These are phyloP conservation scores for Psilopsiagon aurifrons DNA, from an alignment of 2,113 vertebrate species.

Conservation along the genomic window DNA sequence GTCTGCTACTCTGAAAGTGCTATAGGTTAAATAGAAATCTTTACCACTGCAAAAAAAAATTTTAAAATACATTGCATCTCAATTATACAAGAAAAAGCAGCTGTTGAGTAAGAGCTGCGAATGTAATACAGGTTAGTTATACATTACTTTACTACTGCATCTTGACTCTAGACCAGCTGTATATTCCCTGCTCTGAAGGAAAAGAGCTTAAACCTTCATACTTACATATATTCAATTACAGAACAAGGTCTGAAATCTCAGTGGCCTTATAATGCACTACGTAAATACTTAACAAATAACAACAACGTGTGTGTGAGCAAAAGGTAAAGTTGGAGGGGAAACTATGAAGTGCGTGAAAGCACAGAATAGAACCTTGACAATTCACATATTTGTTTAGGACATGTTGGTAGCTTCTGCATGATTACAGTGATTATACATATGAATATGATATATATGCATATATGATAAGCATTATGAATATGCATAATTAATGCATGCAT, in stretches of 20 bases:
- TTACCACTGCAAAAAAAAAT: background rate
- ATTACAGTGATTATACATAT: background rate
- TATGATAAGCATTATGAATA: background rate
- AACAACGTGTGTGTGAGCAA: background rate
- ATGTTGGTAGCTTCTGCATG: background rate
- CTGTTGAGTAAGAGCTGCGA: background rate
- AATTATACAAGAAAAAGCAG: background rate
- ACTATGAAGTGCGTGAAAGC: background rate
- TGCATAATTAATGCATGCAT: background rate
- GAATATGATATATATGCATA: too few species aligned
- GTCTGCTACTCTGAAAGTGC: background rate
- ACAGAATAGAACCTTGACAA: background rate
- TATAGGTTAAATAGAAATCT: conserved; percentile 21
- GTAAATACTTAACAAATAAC: background rate
- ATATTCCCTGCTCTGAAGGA: background rate
- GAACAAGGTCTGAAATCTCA: background rate
- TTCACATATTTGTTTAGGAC: background rate
- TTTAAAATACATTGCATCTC: background rate
- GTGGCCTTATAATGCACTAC: background rate
- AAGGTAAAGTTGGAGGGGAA: background rate
- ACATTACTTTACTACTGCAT: background rate
- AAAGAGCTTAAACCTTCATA: background rate
- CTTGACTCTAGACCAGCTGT: background rate
- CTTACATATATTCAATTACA: background rate
- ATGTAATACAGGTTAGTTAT: background rate